Evolutionary conservation across 2,888 invertebrate species (phyloP).

Genomic region (Paralinhomoeus sp.): DNA sequence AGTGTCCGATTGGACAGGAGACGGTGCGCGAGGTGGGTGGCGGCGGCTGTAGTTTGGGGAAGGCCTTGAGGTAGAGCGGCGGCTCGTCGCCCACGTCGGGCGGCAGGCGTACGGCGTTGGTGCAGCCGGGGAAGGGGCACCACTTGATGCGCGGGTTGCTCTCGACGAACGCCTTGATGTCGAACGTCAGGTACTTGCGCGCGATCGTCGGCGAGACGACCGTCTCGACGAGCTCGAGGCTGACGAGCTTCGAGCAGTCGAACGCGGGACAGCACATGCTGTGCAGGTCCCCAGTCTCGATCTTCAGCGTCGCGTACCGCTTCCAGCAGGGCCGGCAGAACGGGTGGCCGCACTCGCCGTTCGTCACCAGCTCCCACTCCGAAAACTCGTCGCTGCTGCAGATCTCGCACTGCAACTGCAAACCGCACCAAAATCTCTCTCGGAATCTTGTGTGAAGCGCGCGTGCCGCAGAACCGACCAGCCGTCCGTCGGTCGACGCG

Average conservation of each 20-base stretch:
- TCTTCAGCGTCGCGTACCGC: slow-evolving; percentile 41
- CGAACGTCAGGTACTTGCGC: slow-evolving; percentile 42
- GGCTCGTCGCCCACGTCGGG: slow-evolving; percentile 23
- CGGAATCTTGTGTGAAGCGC: slow-evolving; percentile 6
- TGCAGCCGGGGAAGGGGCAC: slow-evolving; percentile 45
- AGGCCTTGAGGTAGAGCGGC: slow-evolving; percentile 6
- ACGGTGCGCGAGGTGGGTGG: slow-evolving; percentile 38
- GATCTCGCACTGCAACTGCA: slow-evolving; percentile 43
- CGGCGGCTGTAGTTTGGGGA: slow-evolving; percentile 13
- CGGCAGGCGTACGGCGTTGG: slow-evolving; percentile 41
- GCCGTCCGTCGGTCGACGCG: too few relatives aligned
- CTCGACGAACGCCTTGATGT: slow-evolving; percentile 47
- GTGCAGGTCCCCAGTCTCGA: slow-evolving; percentile 42
- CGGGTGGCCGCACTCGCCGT: slow-evolving; percentile 40
- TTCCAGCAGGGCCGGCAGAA: slow-evolving; percentile 35
- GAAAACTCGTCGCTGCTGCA: slow-evolving; percentile 34
- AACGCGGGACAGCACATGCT: slow-evolving; percentile 43
- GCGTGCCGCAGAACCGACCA: too few relatives aligned
- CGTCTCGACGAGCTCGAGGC: slow-evolving; percentile 42
- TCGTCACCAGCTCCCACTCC: slow-evolving; percentile 18
- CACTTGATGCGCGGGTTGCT: slow-evolving; percentile 46
- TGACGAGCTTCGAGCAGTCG: slow-evolving; percentile 41
- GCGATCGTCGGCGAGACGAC: slow-evolving; percentile 44
- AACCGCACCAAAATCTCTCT: too few relatives aligned
- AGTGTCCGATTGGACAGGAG: slow-evolving; percentile 46